Conservation (phyloP, 1,140 invertebrate genomes). For the Caenorhabditis elegans region DNA sequence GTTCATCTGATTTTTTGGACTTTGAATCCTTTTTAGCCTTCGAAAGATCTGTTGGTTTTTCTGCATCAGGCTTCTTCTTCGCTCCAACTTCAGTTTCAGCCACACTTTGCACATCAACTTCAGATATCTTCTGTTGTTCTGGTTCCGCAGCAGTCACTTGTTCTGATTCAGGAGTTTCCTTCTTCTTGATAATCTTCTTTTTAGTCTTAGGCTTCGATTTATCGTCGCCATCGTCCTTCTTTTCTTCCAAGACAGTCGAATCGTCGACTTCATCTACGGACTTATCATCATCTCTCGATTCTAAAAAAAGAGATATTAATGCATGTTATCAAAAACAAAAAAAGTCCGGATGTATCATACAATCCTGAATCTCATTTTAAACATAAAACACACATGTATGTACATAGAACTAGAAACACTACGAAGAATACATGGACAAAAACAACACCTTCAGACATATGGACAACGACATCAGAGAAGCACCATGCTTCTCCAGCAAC, state of each 20-base stretch:
- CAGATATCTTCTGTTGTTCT: not conserved
- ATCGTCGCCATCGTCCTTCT: not conserved
- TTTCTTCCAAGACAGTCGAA: not conserved
- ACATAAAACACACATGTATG: not conserved
- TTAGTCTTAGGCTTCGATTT: not conserved
- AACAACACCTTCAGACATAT: slow-evolving; percentile 39
- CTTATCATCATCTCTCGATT: slow-evolving; percentile 19
- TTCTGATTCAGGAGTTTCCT: not conserved
- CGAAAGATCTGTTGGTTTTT: not conserved
- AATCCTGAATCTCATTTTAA: not conserved
- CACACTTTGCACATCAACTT: not conserved
- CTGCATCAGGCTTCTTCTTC: not conserved
- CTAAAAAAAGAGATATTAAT: not conserved
- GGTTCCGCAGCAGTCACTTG: not conserved
- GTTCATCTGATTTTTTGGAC: not conserved
- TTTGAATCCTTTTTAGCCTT: not conserved
- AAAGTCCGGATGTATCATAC: not conserved
- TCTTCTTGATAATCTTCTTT: slow-evolving; percentile 31
- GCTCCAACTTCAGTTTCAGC: not conserved
- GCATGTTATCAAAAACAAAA: not conserved
- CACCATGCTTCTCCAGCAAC: slow-evolving; percentile 45
- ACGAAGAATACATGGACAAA: not conserved
- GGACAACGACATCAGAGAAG: slow-evolving; percentile 41
- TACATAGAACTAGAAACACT: not conserved
- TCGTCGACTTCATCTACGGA: not conserved